Conservation (phyloP, 2,797 vertebrate genomes). For the Peromyscus eremicus region DNA sequence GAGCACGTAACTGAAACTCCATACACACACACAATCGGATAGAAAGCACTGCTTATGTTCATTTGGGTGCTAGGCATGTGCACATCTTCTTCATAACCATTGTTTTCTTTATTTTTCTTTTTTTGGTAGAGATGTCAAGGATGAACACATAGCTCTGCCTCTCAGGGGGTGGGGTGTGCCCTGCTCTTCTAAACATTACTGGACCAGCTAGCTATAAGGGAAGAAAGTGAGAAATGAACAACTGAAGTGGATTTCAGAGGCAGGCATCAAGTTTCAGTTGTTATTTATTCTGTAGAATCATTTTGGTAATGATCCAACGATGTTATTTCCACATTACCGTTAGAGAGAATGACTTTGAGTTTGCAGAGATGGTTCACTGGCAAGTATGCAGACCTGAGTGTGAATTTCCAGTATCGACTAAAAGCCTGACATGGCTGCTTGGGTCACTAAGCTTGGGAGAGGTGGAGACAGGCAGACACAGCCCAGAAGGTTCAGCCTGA, state of each 20-base stretch:
- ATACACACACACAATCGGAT: neutral
- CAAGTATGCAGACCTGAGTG: neutral
- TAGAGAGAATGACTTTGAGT: neutral
- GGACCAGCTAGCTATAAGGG: neutral
- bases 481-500: neutral
- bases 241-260: conserved; percentile 12
- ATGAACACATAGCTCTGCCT: neutral
- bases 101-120: neutral
- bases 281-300: neutral
- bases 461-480: neutral
- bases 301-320: conserved; percentile 17
- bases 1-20: neutral
- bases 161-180: accelerated
- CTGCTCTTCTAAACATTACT: neutral
- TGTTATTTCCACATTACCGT: neutral
- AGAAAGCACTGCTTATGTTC: neutral
- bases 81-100: neutral
- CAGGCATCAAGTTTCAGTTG: neutral
- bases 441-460: neutral
- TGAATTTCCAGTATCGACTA: neutral
- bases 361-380: neutral
- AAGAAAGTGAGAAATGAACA: neutral
- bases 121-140: neutral
- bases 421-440: neutral
- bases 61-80: neutral